Evolutionary conservation across 2,888 invertebrate genomes (phyloP).

Genomic region (Phengaris alcon): DNA sequence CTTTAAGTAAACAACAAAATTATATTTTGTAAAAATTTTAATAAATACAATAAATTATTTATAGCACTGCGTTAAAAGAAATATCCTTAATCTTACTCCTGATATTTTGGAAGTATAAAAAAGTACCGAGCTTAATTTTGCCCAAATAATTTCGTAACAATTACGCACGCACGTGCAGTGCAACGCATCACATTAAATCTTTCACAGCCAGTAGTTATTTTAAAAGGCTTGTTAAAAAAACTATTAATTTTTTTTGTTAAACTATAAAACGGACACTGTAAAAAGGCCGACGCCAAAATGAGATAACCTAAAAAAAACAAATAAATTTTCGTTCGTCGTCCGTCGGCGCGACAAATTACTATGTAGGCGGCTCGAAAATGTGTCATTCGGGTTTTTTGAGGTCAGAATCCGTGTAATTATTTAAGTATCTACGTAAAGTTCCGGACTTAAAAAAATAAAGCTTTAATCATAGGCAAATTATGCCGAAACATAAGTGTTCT

Average conservation of each 20-base stretch:
- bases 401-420: constrained; percentile 6
- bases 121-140: too few relatives aligned
- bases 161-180: background rate
- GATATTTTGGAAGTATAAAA: too few relatives aligned
- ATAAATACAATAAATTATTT: too few relatives aligned
- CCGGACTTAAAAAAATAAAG: background rate
- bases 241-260: background rate
- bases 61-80: too few relatives aligned
- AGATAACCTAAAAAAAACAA: constrained; percentile 35
- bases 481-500: too few relatives aligned
- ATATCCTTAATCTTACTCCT: too few relatives aligned
- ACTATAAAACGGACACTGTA: constrained; percentile 13
- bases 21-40: too few relatives aligned
- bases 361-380: constrained; percentile 12
- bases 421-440: background rate
- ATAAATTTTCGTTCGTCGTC: constrained; percentile 48
- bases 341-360: constrained; percentile 63
- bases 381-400: constrained; percentile 8
- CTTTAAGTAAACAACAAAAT: too few relatives aligned
- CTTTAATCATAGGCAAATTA: too few relatives aligned
- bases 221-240: constrained; percentile 8
- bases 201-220: background rate
- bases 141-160: too few relatives aligned
- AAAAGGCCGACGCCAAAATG: constrained; percentile 17
- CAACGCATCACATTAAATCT: background rate